Conservation (phyloP, 2,113 vertebrate species). For the Sialia sialis region DNA sequence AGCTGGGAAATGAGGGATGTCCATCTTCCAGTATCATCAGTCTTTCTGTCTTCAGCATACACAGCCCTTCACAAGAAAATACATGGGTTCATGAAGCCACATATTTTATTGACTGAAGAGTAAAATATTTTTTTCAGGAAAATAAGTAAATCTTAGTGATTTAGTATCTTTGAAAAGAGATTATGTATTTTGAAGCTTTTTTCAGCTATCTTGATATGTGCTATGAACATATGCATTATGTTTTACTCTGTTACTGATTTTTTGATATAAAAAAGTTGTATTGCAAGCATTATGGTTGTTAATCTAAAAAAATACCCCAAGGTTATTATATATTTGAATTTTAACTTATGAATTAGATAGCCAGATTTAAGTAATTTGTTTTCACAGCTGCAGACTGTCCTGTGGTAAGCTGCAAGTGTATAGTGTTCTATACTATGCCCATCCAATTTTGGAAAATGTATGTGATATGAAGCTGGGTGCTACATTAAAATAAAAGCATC, state of each 20-base stretch:
- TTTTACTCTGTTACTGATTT: conserved; percentile 59
- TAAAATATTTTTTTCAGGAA: conserved; percentile 69
- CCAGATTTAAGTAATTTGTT: conserved; percentile 68
- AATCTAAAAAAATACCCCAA: conserved; percentile 43
- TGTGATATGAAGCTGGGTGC: conserved; percentile 64
- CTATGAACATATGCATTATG: conserved; percentile 47
- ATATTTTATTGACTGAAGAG: conserved; percentile 63
- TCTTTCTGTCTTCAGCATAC: conserved; percentile 22
- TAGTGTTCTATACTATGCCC: conserved; percentile 30
- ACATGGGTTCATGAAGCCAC: background rate
- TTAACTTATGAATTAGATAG: conserved; percentile 62
- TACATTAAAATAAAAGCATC: conserved; percentile 69
- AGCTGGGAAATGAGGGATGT: background rate
- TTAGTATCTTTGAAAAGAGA: conserved; percentile 38
- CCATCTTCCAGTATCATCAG: background rate
- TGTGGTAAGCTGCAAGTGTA: conserved; percentile 41
- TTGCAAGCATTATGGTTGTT: conserved; percentile 50
- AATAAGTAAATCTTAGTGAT: conserved; percentile 8
- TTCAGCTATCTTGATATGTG: conserved; percentile 56
- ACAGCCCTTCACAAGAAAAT: background rate
- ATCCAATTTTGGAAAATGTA: conserved; percentile 56
- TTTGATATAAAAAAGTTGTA: conserved; percentile 29
- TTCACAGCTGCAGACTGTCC: conserved; percentile 70
- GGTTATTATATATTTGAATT: conserved; percentile 64
- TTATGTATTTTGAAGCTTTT: conserved; percentile 69